These are phyloP conservation scores for Percina caprodes DNA, from an alignment of 2,113 vertebrate species.

Conservation along the genomic window DNA sequence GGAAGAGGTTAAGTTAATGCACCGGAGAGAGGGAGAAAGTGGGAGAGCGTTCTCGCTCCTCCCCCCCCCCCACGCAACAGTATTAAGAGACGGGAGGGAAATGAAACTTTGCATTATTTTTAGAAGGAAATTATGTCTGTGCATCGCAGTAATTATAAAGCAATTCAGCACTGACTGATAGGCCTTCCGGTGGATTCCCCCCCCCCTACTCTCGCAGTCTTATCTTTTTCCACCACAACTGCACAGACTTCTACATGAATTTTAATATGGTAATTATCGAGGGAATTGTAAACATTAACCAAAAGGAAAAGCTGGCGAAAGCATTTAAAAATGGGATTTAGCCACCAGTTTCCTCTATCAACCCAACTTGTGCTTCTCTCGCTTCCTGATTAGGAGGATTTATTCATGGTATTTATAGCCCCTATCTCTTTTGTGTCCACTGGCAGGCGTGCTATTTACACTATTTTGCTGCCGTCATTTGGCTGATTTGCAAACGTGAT, in stretches of 20 bases:
- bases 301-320: constrained; percentile 68
- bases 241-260: constrained; percentile 74
- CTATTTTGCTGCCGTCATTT: constrained; percentile 61
- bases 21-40: neutral
- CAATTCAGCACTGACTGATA: constrained; percentile 77
- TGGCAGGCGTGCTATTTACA: constrained; percentile 66
- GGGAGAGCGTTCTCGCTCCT: neutral
- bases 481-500: constrained; percentile 58
- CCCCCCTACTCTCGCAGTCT: constrained; percentile 53
- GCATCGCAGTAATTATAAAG: constrained; percentile 82
- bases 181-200: constrained; percentile 62
- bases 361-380: constrained; percentile 52
- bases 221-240: constrained; percentile 76
- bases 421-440: constrained; percentile 60
- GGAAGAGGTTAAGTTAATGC: constrained; percentile 68
- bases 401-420: constrained; percentile 75
- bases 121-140: constrained; percentile 70
- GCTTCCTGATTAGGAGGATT: constrained; percentile 68
- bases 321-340: constrained; percentile 74
- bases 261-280: constrained; percentile 80
- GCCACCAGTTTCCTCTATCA: constrained; percentile 61
- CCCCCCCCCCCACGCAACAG: constrained; percentile 18
- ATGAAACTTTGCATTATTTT: constrained; percentile 80
- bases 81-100: constrained; percentile 44
- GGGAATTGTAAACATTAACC: constrained; percentile 72